Conservation (phyloP, 2,113 vertebrate genomes). For the Colinus virginianus region DNA sequence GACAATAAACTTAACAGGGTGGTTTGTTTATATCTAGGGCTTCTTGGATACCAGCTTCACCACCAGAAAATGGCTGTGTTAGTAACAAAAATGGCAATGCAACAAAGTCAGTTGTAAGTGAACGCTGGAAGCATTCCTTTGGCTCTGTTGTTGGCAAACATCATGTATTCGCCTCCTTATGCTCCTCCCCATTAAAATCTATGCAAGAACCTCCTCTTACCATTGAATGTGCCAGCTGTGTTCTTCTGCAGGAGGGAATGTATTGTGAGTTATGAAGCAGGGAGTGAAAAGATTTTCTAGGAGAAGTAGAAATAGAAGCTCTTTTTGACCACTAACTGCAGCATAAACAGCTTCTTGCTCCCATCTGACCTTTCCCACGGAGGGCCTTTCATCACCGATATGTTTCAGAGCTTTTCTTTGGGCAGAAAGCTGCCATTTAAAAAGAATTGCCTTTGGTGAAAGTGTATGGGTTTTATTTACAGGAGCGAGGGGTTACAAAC, state of each 20-base stretch:
- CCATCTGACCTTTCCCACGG: not conserved
- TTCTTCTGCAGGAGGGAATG: not conserved
- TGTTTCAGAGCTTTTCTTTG: not conserved
- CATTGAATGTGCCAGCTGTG: not conserved
- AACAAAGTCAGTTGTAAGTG: not conserved
- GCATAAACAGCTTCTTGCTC: not conserved
- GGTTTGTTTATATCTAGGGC: not conserved
- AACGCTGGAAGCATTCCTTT: not conserved
- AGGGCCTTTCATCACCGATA: not conserved
- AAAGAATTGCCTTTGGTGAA: not conserved
- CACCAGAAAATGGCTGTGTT: not conserved
- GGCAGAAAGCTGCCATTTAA: not conserved
- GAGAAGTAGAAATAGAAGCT: not conserved
- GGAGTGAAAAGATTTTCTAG: not conserved
- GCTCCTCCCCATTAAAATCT: not conserved
- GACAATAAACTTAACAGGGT: not conserved
- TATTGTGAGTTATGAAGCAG: rapidly evolving
- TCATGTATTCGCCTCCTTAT: not conserved
- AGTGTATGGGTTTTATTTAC: not conserved
- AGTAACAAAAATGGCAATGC: not conserved
- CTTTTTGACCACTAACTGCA: not conserved
- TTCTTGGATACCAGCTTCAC: not conserved
- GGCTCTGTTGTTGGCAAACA: not conserved
- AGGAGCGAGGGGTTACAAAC: not conserved
- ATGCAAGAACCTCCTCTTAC: not conserved